phyloP scores from a whole-genome alignment of 92 coral and sea anemone genomes.

The Epizoanthus illoricatus region DNA sequence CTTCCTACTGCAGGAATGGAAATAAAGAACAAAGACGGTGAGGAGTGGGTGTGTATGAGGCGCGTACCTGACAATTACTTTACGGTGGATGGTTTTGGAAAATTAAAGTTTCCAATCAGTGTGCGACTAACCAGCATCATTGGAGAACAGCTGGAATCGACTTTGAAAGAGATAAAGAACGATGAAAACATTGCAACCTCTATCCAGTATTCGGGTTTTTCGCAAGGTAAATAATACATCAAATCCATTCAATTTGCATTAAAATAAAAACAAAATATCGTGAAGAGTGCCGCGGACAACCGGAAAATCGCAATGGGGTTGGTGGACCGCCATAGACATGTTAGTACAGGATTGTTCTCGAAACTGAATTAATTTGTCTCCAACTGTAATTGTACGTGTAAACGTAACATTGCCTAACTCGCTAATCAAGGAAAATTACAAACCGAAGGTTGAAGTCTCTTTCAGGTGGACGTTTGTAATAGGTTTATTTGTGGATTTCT shows the following conservation, averaged over 20 bases:
- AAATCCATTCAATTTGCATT: background rate
- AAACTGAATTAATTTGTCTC: too few species aligned
- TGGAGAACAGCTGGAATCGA: slow-evolving; percentile 68
- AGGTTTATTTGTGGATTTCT: too few species aligned
- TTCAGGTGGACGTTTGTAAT: too few species aligned
- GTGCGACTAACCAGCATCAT: slow-evolving; percentile 75
- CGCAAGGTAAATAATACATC: slow-evolving; percentile 42
- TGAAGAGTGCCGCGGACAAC: too few species aligned
- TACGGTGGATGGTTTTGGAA: slow-evolving; percentile 52
- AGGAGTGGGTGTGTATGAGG: slow-evolving; percentile 61
- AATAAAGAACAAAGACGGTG: slow-evolving; percentile 46
- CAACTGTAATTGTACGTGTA: too few species aligned
- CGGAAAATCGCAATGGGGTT: too few species aligned
- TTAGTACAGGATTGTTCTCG: too few species aligned
- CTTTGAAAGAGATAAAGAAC: slow-evolving; percentile 55
- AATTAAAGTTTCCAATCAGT: slow-evolving; percentile 63
- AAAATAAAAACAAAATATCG: too few species aligned
- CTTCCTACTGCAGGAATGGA: slow-evolving; percentile 77
- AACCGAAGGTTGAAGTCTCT: too few species aligned
- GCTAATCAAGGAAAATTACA: too few species aligned
- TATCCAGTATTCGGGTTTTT: slow-evolving; percentile 72
- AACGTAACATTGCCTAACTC: too few species aligned
- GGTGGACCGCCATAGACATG: too few species aligned
- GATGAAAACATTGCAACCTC: slow-evolving; percentile 54
- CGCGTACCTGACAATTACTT: slow-evolving; percentile 69